phyloP scores from a whole-genome alignment of 2,888 invertebrate species.

The Siphlonurus alternatus region DNA sequence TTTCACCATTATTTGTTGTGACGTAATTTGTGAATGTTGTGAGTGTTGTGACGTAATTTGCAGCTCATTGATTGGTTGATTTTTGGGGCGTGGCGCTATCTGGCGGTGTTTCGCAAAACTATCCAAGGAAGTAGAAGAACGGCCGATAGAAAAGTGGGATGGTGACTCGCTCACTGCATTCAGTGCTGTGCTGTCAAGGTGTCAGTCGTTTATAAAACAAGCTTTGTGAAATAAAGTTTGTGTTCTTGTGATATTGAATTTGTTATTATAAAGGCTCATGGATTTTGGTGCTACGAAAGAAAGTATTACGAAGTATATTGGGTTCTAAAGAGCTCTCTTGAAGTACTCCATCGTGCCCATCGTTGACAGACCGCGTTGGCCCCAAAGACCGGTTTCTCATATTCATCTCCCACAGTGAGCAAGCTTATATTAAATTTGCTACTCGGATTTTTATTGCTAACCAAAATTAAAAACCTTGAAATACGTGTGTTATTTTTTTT shows the following conservation, averaged over 20 bases:
- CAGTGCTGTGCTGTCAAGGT: neutral
- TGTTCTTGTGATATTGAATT: neutral
- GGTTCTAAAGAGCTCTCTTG: no score
- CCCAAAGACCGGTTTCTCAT: neutral
- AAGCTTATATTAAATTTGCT: neutral
- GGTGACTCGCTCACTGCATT: neutral
- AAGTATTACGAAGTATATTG: neutral
- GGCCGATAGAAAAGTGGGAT: slow-evolving; percentile 1
- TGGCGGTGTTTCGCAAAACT: neutral
- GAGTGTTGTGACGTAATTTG: neutral
- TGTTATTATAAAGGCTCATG: neutral
- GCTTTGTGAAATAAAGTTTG: neutral
- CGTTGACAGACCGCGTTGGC: neutral
- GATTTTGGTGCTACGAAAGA: neutral
- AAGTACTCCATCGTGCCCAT: no score
- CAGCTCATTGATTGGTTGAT: neutral
- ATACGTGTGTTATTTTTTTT: no score
- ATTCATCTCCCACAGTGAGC: neutral
- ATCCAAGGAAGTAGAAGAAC: neutral
- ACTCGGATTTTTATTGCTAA: neutral
- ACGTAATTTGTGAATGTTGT: no score
- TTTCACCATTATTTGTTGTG: no score
- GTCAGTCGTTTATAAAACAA: neutral
- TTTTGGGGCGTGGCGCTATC: neutral
- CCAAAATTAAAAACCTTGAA: no score